phyloP scores from a whole-genome alignment of 2,888 invertebrate genomes.

The Labia minor region DNA sequence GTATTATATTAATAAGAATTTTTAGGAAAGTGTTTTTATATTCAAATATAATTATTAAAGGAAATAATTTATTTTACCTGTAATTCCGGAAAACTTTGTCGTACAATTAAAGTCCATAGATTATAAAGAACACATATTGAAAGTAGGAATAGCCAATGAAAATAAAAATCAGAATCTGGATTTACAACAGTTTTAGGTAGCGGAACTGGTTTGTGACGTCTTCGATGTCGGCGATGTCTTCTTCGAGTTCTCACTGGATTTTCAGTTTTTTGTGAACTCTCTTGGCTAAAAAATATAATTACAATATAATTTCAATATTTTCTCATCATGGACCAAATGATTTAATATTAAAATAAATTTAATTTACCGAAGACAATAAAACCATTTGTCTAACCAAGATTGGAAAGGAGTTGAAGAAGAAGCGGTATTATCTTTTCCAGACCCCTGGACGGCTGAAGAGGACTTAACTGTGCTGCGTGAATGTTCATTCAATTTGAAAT shows the following conservation, averaged over 20 bases:
- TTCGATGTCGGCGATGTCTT: slow-evolving; percentile 44
- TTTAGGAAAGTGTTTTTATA: not conserved
- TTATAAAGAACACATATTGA: slow-evolving; percentile 87
- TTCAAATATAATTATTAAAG: not conserved
- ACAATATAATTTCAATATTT: not conserved
- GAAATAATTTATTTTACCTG: slow-evolving; percentile 40
- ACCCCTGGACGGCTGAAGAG: not conserved
- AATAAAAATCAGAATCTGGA: slow-evolving; percentile 92
- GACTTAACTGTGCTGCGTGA: not conserved
- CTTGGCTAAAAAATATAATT: not conserved
- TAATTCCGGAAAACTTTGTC: slow-evolving; percentile 88
- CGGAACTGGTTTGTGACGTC: slow-evolving; percentile 49
- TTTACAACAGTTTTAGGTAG: slow-evolving; percentile 77
- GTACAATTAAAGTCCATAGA: slow-evolving; percentile 87
- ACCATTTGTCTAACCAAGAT: not conserved
- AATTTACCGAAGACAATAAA: not conserved
- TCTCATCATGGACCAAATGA: no score
- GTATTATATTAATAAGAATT: not conserved
- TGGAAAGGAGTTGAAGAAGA: not conserved
- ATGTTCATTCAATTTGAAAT: not conserved
- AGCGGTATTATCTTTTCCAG: not conserved
- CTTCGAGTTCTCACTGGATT: slow-evolving; percentile 35
- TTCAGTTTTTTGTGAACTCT: slow-evolving; percentile 37
- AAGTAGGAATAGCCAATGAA: slow-evolving; percentile 85
- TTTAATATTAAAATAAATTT: not conserved